Base-by-base conservation (phyloP, 2,888 invertebrate species). In the Coremacera marginata region DNA sequence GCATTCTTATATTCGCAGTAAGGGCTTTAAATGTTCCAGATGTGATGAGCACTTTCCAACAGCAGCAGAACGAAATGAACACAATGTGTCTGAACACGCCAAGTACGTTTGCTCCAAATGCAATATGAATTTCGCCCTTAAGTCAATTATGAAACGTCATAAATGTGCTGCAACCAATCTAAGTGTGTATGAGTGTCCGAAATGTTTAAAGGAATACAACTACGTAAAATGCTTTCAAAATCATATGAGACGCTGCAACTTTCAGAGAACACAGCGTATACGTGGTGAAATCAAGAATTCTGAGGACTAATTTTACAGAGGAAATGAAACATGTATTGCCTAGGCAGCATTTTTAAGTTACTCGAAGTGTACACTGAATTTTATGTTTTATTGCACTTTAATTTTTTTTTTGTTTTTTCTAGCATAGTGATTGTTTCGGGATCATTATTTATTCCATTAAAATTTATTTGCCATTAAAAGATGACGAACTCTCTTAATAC, bases 181-280 rank as follows among this genome's bases (percentile, higher is more conserved):
- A n/a, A n/a, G n/a, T n/a, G n/a, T 22, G 60, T 31, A 57, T 22
- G 31, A 55, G 31, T 75, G 75, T n/a, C 34, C 44, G 11, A n/a
- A n/a, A 7, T 75, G 75, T 19, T 25, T 27, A 22, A 75, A 62
- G n/a, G 62, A 44, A 34, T 75, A 75, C 62, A 60, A 60, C 16
- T 75, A 75, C 22, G 75, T 70, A 25, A 70, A 75, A 51, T 70
- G 75, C 31, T 70, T 22, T 55, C 31, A 62, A 16, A 75, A 62
- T 19, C 75, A 75, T 75, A 4, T 75, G 22, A 44, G 51, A 5
- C 27, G 70, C 19, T 75, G 75, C 9, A 25, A 55, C 8, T 22
- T 9, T n/a, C 55, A 55, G 3, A 55, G 8, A 5, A 55, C 44
- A 44, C 44, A 44, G 11, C 44, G 44, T 44, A 44, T 11, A 44